These are phyloP conservation scores for Caenorhabditis sp. DNA, from an alignment of 2,888 invertebrate genomes.

Conservation along the genomic window DNA sequence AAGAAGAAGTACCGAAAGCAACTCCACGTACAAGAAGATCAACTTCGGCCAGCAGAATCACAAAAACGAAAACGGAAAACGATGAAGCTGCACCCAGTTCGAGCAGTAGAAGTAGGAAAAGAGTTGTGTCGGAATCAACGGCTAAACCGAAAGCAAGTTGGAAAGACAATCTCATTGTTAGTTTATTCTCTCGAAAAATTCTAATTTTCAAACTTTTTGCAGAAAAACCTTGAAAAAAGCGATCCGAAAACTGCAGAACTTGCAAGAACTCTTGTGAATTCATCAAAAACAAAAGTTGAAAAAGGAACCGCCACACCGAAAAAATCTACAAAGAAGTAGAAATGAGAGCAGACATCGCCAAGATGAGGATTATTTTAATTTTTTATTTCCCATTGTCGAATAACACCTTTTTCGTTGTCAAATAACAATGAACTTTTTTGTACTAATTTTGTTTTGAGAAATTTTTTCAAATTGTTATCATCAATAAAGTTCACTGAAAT, in stretches of 20 bases:
- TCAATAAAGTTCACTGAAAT: no score
- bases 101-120: no score
- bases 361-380: no score
- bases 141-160: background rate
- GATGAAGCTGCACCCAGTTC: background rate
- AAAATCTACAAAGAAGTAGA: background rate
- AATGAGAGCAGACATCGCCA: no score
- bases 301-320: background rate
- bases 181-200: background rate
- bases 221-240: background rate
- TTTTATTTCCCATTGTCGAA: background rate
- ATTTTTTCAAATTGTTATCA: no score
- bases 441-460: background rate
- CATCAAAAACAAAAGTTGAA: no score
- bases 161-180: background rate
- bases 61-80: background rate
- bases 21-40: background rate
- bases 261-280: background rate
- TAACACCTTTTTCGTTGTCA: background rate
- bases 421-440: conserved; percentile 1
- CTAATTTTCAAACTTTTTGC: background rate
- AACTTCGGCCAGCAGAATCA: background rate
- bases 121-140: background rate
- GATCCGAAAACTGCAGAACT: background rate
- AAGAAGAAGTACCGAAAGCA: background rate